Percentiles rank a stretch among this genome's conserved stretches.
phyloP scores from a whole-genome alignment of 2,113 vertebrate genomes.

The Myiagra hebetior region DNA sequence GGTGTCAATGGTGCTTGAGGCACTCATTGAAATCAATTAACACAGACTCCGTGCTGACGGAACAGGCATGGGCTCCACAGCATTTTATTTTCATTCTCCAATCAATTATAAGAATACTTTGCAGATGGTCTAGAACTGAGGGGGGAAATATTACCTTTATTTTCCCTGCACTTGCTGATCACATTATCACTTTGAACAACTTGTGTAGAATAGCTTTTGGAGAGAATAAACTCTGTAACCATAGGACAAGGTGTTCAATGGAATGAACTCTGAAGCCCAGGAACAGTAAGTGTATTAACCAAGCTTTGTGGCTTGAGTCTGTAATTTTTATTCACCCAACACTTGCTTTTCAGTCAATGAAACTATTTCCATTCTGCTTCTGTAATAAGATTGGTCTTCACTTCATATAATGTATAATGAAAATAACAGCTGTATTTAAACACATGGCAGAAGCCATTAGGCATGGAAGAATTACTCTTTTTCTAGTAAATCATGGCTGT shows the following conservation, averaged over 20 bases:
- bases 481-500: conserved; percentile 3
- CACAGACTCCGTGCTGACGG: background rate
- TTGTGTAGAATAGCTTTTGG: background rate
- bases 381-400: background rate
- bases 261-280: background rate
- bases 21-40: conserved; percentile 17
- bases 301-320: background rate
- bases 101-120: background rate
- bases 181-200: background rate
- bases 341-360: background rate
- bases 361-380: conserved; percentile 1
- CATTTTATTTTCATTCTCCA: background rate
- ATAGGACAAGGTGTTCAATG: background rate
- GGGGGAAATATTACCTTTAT: background rate
- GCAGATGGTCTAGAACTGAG: background rate
- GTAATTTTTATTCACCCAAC: background rate
- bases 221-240: background rate
- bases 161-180: background rate
- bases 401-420: background rate
- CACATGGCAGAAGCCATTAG: conserved; percentile 17
- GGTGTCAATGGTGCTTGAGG: conserved; percentile 12
- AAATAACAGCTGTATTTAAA: conserved; percentile 41
- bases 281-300: background rate
- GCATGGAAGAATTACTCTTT: background rate
- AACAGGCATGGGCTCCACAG: background rate